phyloP scores from a whole-genome alignment of 2,888 invertebrate species.

The Escarpia spicata region DNA sequence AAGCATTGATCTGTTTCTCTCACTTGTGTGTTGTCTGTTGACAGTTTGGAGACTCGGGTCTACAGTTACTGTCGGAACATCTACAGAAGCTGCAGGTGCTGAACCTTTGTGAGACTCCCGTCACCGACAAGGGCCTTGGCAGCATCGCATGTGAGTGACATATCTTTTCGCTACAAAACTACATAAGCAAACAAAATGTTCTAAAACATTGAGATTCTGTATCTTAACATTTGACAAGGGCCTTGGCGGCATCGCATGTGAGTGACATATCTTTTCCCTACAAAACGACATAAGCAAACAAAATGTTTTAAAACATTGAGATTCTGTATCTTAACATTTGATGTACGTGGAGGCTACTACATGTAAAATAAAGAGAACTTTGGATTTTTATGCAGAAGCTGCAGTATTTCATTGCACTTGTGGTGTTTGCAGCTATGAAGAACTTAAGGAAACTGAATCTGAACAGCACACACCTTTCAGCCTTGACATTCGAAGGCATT shows the following conservation, averaged over 20 bases:
- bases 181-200: too few relatives aligned
- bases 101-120: constrained; percentile 84
- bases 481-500: constrained; percentile 78
- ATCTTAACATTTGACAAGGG: constrained; percentile 72
- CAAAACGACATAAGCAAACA: background rate
- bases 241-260: constrained; percentile 78
- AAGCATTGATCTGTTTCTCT: background rate
- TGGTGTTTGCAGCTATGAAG: constrained; percentile 72
- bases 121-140: constrained; percentile 82
- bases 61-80: constrained; percentile 82
- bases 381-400: background rate
- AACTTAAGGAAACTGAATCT: constrained; percentile 79
- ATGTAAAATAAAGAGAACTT: background rate
- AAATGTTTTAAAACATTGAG: background rate
- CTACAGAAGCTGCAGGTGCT: constrained; percentile 81
- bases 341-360: background rate
- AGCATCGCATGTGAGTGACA: constrained; percentile 75
- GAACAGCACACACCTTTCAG: constrained; percentile 82
- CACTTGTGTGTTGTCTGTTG: background rate
- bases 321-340: background rate
- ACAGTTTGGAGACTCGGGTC: constrained; percentile 80
- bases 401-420: background rate
- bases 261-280: constrained; percentile 49
- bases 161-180: background rate
- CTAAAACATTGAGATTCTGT: too few relatives aligned